Evolutionary conservation across 1,140 invertebrate genomes (phyloP), one percentile per base, ranked within the genome.

Genomic region (Leptestheria dahalacensis): DNA sequence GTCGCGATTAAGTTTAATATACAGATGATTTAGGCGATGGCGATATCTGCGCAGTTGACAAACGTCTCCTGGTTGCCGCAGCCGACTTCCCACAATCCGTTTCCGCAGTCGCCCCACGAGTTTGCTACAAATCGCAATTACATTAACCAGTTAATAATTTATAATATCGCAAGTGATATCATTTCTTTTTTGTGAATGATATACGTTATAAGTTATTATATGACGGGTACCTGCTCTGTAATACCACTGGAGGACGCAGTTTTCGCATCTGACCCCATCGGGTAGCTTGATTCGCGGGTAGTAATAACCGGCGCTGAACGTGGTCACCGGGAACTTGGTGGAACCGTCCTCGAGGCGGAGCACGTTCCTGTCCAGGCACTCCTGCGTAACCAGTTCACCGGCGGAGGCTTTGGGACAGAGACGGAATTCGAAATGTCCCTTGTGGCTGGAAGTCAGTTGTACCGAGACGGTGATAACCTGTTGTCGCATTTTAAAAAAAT

Each of bases 211-310:
- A 4, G 46, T 20, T 48, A 71, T 66, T 18, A 63, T n/a, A n/a
- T 60, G 59, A 64, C 64, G 53, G 72, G 66, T 71, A 84, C 86
- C 89, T 64, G 89, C 90, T 61, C 83, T 85, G 69, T 92, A 94
- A 57, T 81, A 88, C 91, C 91, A 93, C 68, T 91, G 88, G 1
- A 94, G 68, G 0, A 93, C 84, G 66, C 90, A 94, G 62, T 91
- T 85, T 0, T 84, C 79, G 66, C 90, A 93, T 0, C 85, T 88
- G 1, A 91, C 66, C 6, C 60, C 62, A 2, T 23, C 15, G 6
- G 91, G 91, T 46, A 95, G 71, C 9, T 79, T 72, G 1, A 92
- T 85, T 63, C 78, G 77, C 67, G 91, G 88, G 49, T 57, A 51
- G 79, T 73, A 88, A 76, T 73, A 73, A 1, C 81, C 86, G 66